Base-by-base conservation (phyloP, 2,888 invertebrate species). In the Neoascia interrupta region DNA sequence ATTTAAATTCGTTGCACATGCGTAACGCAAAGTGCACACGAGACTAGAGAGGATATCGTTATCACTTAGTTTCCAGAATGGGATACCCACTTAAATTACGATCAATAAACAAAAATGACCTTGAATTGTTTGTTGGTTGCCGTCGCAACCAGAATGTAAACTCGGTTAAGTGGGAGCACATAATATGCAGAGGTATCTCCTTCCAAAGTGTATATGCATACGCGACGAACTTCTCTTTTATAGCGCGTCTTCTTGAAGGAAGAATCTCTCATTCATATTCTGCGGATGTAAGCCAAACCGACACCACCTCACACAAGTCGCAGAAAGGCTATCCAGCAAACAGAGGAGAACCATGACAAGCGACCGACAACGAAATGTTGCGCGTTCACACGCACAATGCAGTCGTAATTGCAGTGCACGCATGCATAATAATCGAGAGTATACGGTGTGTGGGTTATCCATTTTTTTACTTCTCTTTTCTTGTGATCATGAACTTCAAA, bases 21-120 rank as follows among this genome's bases (percentile, higher is more conserved):
- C 37, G 34, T 41, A 53, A 47, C 39, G 41, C 60, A 47, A 61
- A 58, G 41, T 37, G 28, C 31, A 66, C 10, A 19, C 13, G 31
- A 26, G 26, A 6, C 56, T 37, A 13, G 11, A 34, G 49, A 26
- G 15, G 21, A 28, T 36, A 21, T 26, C n/a, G 58, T 60, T 60
- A 39, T 53, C 53, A 72, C 58, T 76, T 72, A 64, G 54, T 54
- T 66, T 53, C 39, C 39, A 64, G 58, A 64, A 76, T 60, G 64
- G 64, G 39, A 66, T 66, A 54, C 13, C 18, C 5, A 41, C 45
- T 28, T 51, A 64, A 53, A 41, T 64, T 58, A 64, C 41, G 60
- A 34, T 64, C 53, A 53, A 76, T 72, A 76, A 76, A 76, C 76
- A 76, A 66, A 76, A 76, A 64, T 76, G 76, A 76, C 76, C 76